Percentiles rank a stretch among this genome's conserved stretches.
Conservation (phyloP, 92 coral and sea anemone genomes). For the Actinernus sp. region DNA sequence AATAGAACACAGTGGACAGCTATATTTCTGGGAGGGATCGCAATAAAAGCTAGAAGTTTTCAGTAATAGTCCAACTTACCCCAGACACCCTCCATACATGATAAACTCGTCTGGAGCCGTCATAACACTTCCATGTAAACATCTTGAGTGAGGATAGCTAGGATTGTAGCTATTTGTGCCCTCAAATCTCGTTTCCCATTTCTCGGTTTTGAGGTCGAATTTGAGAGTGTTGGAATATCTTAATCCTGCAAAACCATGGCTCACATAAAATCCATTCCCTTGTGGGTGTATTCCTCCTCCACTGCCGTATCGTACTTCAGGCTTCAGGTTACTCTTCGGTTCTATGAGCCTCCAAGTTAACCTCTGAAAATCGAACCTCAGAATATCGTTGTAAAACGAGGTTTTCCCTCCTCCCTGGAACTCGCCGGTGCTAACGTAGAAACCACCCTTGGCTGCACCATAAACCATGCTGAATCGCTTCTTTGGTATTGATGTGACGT, state of each 20-base stretch:
- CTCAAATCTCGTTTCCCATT: constrained; percentile 82
- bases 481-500: constrained; percentile 53
- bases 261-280: constrained; percentile 78
- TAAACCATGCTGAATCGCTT: constrained; percentile 92
- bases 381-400: constrained; percentile 75
- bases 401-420: constrained; percentile 14
- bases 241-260: constrained; percentile 83
- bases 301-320: constrained; percentile 85
- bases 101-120: constrained; percentile 71
- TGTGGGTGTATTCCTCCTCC: constrained; percentile 82
- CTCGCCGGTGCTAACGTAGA: constrained; percentile 90
- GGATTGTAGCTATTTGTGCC: constrained; percentile 94
- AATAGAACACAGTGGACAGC: neutral
- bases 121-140: constrained; percentile 88
- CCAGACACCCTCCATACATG: constrained; percentile 97
- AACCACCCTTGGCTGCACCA: constrained; percentile 55
- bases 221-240: constrained; percentile 90
- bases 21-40: too few relatives aligned
- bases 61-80: constrained; percentile 56
- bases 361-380: constrained; percentile 41
- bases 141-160: constrained; percentile 86
- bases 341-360: constrained; percentile 64
- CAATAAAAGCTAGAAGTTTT: too few relatives aligned
- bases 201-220: constrained; percentile 62
- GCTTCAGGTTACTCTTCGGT: constrained; percentile 50